Evolutionary conservation across 2,113 vertebrate species (phyloP).

Genomic region (Poeciliopsis turrubarensis): DNA sequence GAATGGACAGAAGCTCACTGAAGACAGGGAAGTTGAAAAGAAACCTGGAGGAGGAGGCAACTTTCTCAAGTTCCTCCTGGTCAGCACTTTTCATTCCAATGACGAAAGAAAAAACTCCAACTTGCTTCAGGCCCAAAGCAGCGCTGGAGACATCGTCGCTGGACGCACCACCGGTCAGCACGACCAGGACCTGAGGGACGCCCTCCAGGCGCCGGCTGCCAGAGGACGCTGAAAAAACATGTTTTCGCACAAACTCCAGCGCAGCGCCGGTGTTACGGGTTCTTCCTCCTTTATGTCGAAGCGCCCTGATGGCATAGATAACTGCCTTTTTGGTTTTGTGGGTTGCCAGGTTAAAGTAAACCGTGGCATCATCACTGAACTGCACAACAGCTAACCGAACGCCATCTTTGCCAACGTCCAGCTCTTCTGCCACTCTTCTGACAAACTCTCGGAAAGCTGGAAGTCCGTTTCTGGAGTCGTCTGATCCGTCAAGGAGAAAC

Average conservation of each 20-base stretch:
- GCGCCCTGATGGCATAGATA: constrained; percentile 82
- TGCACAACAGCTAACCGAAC: constrained; percentile 74
- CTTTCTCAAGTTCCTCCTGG: constrained; percentile 83
- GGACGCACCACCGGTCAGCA: constrained; percentile 87
- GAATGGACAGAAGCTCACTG: constrained; percentile 82
- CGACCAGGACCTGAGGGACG: constrained; percentile 87
- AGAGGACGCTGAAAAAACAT: constrained; percentile 82
- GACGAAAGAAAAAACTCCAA: constrained; percentile 82
- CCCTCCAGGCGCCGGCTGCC: constrained; percentile 87
- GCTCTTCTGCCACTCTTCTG: constrained; percentile 70
- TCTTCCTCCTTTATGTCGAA: constrained; percentile 87
- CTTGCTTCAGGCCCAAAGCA: constrained; percentile 77
- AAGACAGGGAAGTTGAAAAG: constrained; percentile 83
- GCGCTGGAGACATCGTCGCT: constrained; percentile 78
- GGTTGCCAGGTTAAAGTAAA: constrained; percentile 73
- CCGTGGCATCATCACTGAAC: constrained; percentile 70
- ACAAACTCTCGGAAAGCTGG: constrained; percentile 78
- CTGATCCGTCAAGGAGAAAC: constrained; percentile 89
- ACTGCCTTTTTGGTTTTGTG: constrained; percentile 83
- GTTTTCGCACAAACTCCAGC: constrained; percentile 80
- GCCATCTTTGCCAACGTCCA: constrained; percentile 68
- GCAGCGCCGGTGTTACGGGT: constrained; percentile 86
- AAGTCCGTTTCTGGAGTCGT: constrained; percentile 83
- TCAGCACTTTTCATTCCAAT: constrained; percentile 86
- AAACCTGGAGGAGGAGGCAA: constrained; percentile 85